Evolutionary conservation across 2,113 vertebrate genomes (phyloP).

Genomic region (Thryonomys swinderianus): DNA sequence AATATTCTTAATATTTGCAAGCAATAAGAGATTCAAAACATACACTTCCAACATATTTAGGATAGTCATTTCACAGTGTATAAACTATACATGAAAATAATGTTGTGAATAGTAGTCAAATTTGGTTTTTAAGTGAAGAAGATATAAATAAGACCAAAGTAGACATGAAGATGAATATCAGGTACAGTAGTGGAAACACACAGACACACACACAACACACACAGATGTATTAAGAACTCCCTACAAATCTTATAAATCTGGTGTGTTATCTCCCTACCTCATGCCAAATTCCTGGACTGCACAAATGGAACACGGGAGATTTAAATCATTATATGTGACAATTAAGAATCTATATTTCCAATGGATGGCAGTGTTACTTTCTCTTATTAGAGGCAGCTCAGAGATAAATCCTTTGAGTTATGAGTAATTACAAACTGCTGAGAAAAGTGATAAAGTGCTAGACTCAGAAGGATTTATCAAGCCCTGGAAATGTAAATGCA

Average conservation of each 20-base stretch:
- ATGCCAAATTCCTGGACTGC: conserved; percentile 42
- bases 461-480: conserved; percentile 84
- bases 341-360: conserved; percentile 82
- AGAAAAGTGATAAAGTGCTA: conserved; percentile 85
- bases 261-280: neutral
- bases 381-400: conserved; percentile 71
- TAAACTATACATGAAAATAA: neutral
- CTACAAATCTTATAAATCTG: conserved; percentile 14
- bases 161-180: neutral
- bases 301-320: conserved; percentile 41
- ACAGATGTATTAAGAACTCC: neutral
- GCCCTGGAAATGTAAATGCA: conserved; percentile 81
- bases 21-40: neutral
- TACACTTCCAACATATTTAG: neutral
- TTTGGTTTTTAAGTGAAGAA: neutral
- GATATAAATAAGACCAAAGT: neutral
- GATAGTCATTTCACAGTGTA: neutral
- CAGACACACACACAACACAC: neutral
- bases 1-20: neutral
- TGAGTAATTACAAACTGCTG: conserved; percentile 83
- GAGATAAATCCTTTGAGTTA: conserved; percentile 84
- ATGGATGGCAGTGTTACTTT: conserved; percentile 74
- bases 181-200: rapidly evolving
- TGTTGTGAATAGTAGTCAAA: neutral
- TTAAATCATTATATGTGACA: conserved; percentile 82